Evolutionary conservation across 2,113 vertebrate genomes (phyloP), one percentile per base, ranked within the genome.

Genomic region (Cephalopholis sonnerati): DNA sequence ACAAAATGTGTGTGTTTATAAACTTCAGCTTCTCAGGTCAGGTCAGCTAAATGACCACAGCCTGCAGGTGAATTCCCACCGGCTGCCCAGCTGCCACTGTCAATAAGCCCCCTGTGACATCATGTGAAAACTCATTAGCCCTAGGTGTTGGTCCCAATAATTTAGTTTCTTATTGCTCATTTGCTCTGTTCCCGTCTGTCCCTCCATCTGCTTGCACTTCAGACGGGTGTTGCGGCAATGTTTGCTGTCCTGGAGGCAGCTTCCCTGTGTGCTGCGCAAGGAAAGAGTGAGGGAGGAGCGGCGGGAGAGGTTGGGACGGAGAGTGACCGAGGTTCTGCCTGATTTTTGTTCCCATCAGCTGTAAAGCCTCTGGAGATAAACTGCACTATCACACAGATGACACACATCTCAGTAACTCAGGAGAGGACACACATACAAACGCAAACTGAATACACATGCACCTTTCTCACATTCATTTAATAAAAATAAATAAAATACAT

Each of bases 271-370:
- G 79, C 92, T 95, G 93, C 93, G 92, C 68, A 94, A 94, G 32
- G 97, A 98, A 85, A 95, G 92, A 50, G 83, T 92, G 79, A 96
- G 93, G 84, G 96, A 99, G 58, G 89, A 89, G 78, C 94, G 97
- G 41, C 92, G 96, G 83, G 91, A 96, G 44, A 92, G 92, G 69
- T 95, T 99, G 32, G 95, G 95, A 1, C 95, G 93, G 59, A 98
- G 85, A 89, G 98, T 99, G 25, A 87, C 96, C 0, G 96, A 97
- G 92, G 96, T 99, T 83, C 96, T 99, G 17, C 97, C 97, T 0
- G 95, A 98, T 84, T 99, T 98, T 87, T 83, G 70, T 81, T 53
- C 69, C 51, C 22, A 58, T n/a, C 86, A 27, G 7, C 61, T 24
- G 50, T 86, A 59, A 79, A 63, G 77, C 58, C 27, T 61, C 13